Evolutionary conservation across 2,888 invertebrate genomes (phyloP), one percentile per base, ranked within the genome.

Genomic region (Lamellibrachia satsuma): DNA sequence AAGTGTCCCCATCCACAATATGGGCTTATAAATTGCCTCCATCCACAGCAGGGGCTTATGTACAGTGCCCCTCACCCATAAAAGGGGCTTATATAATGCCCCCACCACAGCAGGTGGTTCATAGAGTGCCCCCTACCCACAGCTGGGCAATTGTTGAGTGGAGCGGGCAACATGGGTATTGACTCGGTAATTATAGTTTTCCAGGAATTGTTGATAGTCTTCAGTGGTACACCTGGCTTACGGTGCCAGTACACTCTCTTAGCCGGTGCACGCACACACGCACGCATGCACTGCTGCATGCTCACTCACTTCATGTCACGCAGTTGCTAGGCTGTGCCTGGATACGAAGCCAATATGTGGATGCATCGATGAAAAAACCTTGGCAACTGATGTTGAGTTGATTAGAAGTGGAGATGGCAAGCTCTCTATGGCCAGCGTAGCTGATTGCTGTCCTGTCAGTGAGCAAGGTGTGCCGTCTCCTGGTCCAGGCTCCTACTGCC

Each of bases 241-340:
- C 39, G 39, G 39, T 39, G 39, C 15, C 75, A 75, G 6, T 11
- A 75, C 75, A 75, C 22, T 7, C 9, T 55, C 55, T 55, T 9
- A 55, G n/a, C 75, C 15, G 1, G 6, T 22, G 22, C 75, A 75
- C 75, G 22, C 75, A 75, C 6, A 6, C 75, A 75, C 75, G 15
- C 75, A 15, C 22, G 75, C 75, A 75, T 15, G 75, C 75, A 75
- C 75, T 22, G 15, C 22, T 60, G 60, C 11, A 6, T 75, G 75
- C 75, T 75, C 22, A n/a, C 6, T 75, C 75, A 11, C 75, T 22
- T 75, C 15, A 75, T 6, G 75, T 75, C 75, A 75, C 75, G 22
- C 75, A 75, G 75, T 75, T 75, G 75, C 75, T 22, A 75, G 75
- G 75, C 75, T 75, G 75, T 75, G 75, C 75, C 75, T 75, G 75